Conservation (phyloP, 1,140 invertebrate genomes). For the Papilio dardanus region DNA sequence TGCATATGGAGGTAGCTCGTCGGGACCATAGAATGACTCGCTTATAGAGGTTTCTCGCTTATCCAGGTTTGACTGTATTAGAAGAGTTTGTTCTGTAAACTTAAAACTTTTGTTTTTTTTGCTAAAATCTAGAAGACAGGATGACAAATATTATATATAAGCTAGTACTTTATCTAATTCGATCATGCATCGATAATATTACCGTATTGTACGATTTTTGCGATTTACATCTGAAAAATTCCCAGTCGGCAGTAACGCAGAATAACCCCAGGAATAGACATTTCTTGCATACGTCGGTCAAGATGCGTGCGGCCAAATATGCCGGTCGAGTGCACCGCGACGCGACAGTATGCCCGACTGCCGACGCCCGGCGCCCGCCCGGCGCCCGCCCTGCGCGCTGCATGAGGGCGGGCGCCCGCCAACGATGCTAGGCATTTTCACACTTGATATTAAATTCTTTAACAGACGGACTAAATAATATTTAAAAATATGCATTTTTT, state of each 20-base stretch:
- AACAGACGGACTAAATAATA: not conserved
- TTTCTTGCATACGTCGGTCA: slow-evolving; percentile 18
- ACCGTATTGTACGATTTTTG: not conserved
- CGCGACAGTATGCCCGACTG: not conserved
- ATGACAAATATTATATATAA: not conserved
- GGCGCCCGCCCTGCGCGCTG: not conserved
- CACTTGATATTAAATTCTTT: slow-evolving; percentile 31
- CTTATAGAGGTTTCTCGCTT: too few relatives aligned
- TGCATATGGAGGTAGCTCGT: too few relatives aligned
- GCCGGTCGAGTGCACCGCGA: slow-evolving; percentile 3
- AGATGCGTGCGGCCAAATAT: slow-evolving; percentile 29
- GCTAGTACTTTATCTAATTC: not conserved
- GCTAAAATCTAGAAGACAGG: too few relatives aligned
- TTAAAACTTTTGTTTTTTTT: too few relatives aligned
- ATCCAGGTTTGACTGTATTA: too few relatives aligned
- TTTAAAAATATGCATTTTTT: too few relatives aligned
- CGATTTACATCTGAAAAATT: not conserved
- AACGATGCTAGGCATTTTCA: slow-evolving; percentile 13
- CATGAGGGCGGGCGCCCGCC: slow-evolving; percentile 2
- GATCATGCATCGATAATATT: not conserved
- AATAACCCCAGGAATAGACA: slow-evolving; percentile 24
- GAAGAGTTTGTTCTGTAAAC: too few relatives aligned
- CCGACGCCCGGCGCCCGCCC: not conserved
- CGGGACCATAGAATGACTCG: too few relatives aligned
- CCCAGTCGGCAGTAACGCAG: slow-evolving; percentile 15